Percentiles rank a stretch among this genome's conserved stretches.
phyloP scores from a whole-genome alignment of 23 tunicate genomes.

The Trididemnum clinides region DNA sequence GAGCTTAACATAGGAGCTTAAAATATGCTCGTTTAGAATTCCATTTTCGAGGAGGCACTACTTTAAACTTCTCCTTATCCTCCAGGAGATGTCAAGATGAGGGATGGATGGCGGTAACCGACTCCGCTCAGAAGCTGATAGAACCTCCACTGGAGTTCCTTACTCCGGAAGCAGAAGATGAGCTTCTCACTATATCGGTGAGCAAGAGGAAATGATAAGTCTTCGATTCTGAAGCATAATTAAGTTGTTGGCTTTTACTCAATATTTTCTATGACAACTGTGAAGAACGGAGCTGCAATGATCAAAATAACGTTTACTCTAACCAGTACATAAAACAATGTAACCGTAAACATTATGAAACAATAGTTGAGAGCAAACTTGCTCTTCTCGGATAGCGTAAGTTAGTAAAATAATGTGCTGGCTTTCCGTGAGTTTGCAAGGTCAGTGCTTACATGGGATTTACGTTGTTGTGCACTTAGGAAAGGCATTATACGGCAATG shows the following conservation, averaged over 20 bases:
- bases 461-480: background rate
- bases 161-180: constrained; percentile 40
- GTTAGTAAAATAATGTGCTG: background rate
- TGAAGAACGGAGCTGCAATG: too few relatives aligned
- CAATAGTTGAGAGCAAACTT: background rate
- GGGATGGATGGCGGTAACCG: constrained; percentile 72
- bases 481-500: too few relatives aligned
- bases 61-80: constrained; percentile 56
- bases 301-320: too few relatives aligned
- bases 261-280: too few relatives aligned
- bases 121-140: constrained; percentile 32
- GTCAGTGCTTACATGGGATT: background rate
- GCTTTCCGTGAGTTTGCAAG: background rate
- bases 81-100: constrained; percentile 72
- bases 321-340: too few relatives aligned
- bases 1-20: too few relatives aligned
- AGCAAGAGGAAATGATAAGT: too few relatives aligned
- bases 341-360: background rate
- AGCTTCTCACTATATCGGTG: constrained; percentile 44
- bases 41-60: background rate
- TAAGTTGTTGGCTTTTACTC: too few relatives aligned
- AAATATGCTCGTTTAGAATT: too few relatives aligned
- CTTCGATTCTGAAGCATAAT: too few relatives aligned
- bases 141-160: constrained; percentile 51
- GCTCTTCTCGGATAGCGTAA: background rate